These are phyloP conservation scores for Hucho hucho DNA, from an alignment of 2,113 vertebrate species.

Conservation along the genomic window DNA sequence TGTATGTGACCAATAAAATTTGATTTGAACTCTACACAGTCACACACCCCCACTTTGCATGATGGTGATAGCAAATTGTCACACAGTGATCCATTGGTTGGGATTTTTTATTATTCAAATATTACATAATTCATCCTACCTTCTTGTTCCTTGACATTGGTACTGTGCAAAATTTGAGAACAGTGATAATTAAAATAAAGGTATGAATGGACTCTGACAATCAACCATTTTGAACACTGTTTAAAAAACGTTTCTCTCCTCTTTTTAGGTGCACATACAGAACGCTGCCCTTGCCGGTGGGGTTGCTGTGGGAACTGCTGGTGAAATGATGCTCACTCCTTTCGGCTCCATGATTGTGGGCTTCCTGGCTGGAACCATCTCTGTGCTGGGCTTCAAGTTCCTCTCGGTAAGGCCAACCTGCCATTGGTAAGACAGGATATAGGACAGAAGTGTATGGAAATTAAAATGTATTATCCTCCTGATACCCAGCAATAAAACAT, in stretches of 20 bases:
- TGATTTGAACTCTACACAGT: too few relatives aligned
- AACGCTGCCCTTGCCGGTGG: conserved; percentile 84
- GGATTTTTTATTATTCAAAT: too few relatives aligned
- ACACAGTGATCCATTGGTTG: too few relatives aligned
- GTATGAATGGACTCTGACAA: not conserved
- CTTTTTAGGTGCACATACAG: conserved; percentile 85
- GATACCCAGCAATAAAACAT: too few relatives aligned
- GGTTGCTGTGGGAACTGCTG: conserved; percentile 84
- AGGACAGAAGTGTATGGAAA: not conserved
- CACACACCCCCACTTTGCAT: too few relatives aligned
- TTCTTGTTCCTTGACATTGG: too few relatives aligned
- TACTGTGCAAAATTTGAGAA: not conserved
- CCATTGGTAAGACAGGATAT: not conserved
- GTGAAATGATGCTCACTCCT: conserved; percentile 91
- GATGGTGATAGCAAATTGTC: too few relatives aligned
- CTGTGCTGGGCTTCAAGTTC: conserved; percentile 84
- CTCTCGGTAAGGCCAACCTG: conserved; percentile 73
- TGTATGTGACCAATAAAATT: too few relatives aligned
- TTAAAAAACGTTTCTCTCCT: not conserved
- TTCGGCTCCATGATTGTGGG: conserved; percentile 86
- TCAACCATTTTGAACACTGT: too few relatives aligned
- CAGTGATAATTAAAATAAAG: not conserved
- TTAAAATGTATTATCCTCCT: too few relatives aligned
- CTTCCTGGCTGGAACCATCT: conserved; percentile 82
- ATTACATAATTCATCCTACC: too few relatives aligned